A percentile compares a stretch with the other conserved stretches of the same genome.
These are phyloP conservation scores for Clamator glandarius DNA, from an alignment of 2,797 vertebrate species.

Conservation along the genomic window DNA sequence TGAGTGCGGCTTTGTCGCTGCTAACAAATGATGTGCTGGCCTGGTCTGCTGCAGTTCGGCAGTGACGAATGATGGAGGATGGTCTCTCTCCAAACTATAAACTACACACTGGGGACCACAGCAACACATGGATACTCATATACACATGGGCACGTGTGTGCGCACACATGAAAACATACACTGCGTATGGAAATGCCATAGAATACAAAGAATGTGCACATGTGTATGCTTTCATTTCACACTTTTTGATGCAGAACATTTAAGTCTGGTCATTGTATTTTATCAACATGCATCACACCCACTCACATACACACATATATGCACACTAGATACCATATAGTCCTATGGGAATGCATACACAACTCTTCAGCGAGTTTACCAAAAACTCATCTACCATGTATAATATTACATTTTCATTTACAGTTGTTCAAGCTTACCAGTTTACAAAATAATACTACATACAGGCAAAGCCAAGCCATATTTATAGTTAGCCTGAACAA, in stretches of 20 bases:
- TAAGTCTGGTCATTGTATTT: not conserved
- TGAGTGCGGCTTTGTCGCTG: constrained; percentile 82
- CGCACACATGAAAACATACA: accelerated
- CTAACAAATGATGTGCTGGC: constrained; percentile 85
- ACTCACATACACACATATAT: not conserved
- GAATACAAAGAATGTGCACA: not conserved
- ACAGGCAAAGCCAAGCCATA: not conserved
- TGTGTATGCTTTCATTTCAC: not conserved
- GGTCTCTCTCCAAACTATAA: constrained; percentile 79
- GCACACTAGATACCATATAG: not conserved
- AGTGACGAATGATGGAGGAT: constrained; percentile 79
- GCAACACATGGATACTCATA: not conserved
- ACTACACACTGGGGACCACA: constrained; percentile 62
- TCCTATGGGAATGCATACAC: not conserved
- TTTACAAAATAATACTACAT: not conserved
- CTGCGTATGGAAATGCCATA: not conserved
- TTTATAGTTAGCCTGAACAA: constrained; percentile 31
- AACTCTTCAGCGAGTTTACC: not conserved
- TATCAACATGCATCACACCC: not conserved
- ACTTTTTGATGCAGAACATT: not conserved
- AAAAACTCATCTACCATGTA: not conserved
- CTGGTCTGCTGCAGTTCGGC: constrained; percentile 77
- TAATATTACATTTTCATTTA: not conserved
- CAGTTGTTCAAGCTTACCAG: not conserved
- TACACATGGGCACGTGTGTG: not conserved